Conservation (phyloP, 1,140 invertebrate species). For the Venturia canescens region DNA sequence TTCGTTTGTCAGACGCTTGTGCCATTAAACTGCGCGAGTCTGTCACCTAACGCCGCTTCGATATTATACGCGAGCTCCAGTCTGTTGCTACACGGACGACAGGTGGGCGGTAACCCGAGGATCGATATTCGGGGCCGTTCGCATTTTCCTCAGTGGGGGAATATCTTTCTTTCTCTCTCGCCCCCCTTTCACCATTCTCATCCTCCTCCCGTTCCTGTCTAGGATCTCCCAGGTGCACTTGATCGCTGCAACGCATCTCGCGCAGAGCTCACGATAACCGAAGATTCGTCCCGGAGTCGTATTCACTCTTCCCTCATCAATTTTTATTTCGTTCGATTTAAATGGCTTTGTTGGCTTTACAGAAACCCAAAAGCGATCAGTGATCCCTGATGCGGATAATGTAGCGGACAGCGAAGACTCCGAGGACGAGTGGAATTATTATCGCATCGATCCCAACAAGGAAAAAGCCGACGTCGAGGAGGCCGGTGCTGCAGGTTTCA, state of each 20-base stretch:
- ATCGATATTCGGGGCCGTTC: conserved; percentile 39
- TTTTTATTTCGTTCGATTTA: neutral
- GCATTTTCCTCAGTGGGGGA: conserved; percentile 16
- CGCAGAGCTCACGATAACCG: conserved; percentile 52
- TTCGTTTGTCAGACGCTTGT: neutral
- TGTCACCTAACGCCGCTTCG: conserved; percentile 2
- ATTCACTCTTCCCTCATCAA: conserved; percentile 55
- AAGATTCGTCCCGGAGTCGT: conserved; percentile 45
- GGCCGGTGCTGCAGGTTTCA: conserved; percentile 44
- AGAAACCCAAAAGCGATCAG: conserved; percentile 68
- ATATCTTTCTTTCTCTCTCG: conserved; percentile 10
- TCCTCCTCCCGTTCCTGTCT: neutral
- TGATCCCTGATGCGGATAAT: conserved; percentile 79
- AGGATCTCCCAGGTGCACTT: conserved; percentile 56
- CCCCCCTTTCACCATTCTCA: neutral
- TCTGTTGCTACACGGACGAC: conserved; percentile 66
- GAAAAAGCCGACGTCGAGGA: conserved; percentile 55
- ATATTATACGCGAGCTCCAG: conserved; percentile 14
- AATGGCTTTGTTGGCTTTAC: conserved; percentile 51
- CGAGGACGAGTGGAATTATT: conserved; percentile 89
- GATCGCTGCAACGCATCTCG: conserved; percentile 74
- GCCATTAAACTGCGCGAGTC: conserved; percentile 25
- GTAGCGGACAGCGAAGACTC: conserved; percentile 86
- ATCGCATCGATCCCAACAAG: conserved; percentile 80
- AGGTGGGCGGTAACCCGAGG: conserved; percentile 63